These are phyloP conservation scores for Caenorhabditis briggsae DNA, from an alignment of 1,140 invertebrate species.

Conservation along the genomic window DNA sequence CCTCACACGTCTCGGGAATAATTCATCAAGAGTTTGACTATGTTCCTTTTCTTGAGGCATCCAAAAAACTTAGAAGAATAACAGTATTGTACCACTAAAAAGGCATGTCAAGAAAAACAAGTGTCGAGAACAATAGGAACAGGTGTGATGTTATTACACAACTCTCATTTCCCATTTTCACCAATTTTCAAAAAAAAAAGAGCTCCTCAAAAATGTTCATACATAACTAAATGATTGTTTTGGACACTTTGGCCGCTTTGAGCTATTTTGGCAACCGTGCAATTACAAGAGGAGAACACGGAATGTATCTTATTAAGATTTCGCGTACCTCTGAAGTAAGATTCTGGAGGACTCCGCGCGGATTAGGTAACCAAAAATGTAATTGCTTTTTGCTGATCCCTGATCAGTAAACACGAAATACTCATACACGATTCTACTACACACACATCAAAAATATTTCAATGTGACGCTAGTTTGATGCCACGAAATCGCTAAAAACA, in stretches of 20 bases:
- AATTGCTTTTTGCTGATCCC: slow-evolving; percentile 11
- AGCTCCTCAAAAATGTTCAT: slow-evolving; percentile 46
- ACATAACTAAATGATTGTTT: slow-evolving; percentile 55
- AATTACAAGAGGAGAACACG: not conserved
- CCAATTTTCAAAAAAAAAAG: not conserved
- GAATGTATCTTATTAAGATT: no score
- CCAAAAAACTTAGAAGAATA: not conserved
- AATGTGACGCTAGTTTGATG: not conserved
- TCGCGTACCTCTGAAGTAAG: no score
- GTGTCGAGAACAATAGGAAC: not conserved
- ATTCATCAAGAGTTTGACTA: not conserved
- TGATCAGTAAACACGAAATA: no score
- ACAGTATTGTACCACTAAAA: not conserved
- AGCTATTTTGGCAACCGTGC: slow-evolving; percentile 19
- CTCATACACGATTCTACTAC: no score
- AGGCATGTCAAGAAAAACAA: slow-evolving; percentile 28
- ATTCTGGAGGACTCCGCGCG: not conserved
- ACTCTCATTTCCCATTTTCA: not conserved
- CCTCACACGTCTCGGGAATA: not conserved
- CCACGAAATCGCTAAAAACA: not conserved
- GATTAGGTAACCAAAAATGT: slow-evolving; percentile 8
- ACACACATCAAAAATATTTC: not conserved
- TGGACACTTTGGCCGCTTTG: not conserved
- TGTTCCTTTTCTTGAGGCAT: not conserved
- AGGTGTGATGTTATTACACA: slow-evolving; percentile 10